Percentiles rank a stretch among this genome's conserved stretches.
phyloP scores from a whole-genome alignment of 2,888 invertebrate genomes.

The Sarcophaga carnaria region DNA sequence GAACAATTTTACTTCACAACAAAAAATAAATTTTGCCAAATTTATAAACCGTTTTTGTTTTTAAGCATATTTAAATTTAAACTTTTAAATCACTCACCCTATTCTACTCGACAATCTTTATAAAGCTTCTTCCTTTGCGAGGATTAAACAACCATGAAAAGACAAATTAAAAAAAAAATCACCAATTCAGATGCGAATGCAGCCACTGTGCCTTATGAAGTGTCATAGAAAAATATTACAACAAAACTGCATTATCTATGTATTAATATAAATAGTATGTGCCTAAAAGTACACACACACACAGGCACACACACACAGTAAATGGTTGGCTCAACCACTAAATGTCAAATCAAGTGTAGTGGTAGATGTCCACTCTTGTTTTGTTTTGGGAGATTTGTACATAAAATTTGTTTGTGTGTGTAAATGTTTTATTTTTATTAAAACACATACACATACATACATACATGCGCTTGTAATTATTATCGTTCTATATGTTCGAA shows the following conservation, averaged over 20 bases:
- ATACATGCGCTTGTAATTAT: constrained; percentile 15
- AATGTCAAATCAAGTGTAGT: constrained; percentile 52
- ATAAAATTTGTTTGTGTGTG: neutral
- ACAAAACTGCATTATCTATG: neutral
- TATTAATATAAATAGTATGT: neutral
- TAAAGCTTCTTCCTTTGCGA: no score
- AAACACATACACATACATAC: constrained; percentile 19
- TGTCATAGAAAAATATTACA: neutral
- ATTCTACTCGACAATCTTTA: no score
- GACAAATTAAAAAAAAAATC: no score
- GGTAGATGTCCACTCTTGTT: constrained; percentile 25
- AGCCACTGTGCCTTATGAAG: no score
- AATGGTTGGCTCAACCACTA: constrained; percentile 46
- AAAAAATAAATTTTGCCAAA: no score
- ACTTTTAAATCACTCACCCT: no score
- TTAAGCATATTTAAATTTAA: no score
- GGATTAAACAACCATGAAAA: no score
- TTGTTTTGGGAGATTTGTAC: neutral
- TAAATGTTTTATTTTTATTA: neutral
- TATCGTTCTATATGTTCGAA: neutral
- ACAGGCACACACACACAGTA: neutral
- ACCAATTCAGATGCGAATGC: no score
- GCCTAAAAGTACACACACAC: neutral
- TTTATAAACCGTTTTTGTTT: no score
- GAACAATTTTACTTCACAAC: no score